Conservation (phyloP, 1,140 invertebrate genomes). For the Scylla paramamosain region DNA sequence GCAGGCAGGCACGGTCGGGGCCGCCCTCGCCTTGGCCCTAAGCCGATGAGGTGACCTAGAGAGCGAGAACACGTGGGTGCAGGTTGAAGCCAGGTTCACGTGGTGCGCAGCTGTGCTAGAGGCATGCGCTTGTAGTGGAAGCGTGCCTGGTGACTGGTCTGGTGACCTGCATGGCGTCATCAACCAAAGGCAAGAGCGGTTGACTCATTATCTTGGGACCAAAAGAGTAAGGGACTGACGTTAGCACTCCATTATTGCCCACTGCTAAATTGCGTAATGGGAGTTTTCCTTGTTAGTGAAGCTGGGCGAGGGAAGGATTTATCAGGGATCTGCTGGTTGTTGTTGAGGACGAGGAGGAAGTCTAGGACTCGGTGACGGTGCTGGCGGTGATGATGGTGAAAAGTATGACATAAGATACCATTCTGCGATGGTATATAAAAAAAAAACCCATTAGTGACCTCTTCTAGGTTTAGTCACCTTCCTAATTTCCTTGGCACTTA, state of each 20-base stretch:
- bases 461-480: neutral
- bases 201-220: neutral
- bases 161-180: neutral
- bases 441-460: neutral
- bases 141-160: neutral
- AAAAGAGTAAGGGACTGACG: neutral
- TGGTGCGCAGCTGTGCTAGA: neutral
- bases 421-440: neutral
- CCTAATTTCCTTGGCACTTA: neutral
- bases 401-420: neutral
- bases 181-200: neutral
- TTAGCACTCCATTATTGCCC: neutral
- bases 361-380: neutral
- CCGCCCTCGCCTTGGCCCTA: neutral
- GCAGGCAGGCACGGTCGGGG: neutral
- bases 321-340: neutral
- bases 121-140: neutral
- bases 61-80: neutral
- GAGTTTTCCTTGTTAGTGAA: neutral
- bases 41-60: neutral
- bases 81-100: neutral
- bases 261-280: neutral
- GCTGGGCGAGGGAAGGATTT: neutral
- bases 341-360: too few species aligned
- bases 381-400: neutral